Base-by-base conservation (phyloP, 2,888 invertebrate species). In the Hemithea aestivaria region DNA sequence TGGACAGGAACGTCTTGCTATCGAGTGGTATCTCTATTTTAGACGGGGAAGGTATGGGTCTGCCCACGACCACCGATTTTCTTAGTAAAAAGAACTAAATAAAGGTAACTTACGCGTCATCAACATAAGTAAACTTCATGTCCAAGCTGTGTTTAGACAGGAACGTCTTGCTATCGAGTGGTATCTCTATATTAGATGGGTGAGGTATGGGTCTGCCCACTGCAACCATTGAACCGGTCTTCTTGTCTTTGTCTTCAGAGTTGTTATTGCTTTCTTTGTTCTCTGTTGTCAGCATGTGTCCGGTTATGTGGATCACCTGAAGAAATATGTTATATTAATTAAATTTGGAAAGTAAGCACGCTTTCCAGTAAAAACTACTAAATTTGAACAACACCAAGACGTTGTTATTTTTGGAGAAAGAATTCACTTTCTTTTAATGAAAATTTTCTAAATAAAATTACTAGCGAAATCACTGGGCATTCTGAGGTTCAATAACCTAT, bases 101-200 rank as follows among this genome's bases (percentile, higher is more conserved):
- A n/a, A n/a, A n/a, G n/a, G n/a, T n/a, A n/a, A 89, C 92, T 91
- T 75, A 97, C 97, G 94, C 94, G 54, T 97, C 96, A 80, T 98
- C 98, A 42, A 94, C 95, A 70, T 96, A 96, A 10, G 96, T 96
- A 68, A 97, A 97, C 70, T 95, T 96, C 97, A 98, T 97, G 70
- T 96, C 96, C 67, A 97, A 88, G 59, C 91, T 93, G 74, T 98
- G 98, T 69, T 96, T 94, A 9, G 96, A 96, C 40, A 97, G 87
- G 83, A 98, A 98, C 0, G 97, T 96, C 66, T 94, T 93, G 57
- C 91, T 91, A 52, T 96, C 96, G 52, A 98, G 79, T 0, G 96
- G 96, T 53, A 94, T 91, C 75, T 97, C 97, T 55, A 97, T 96
- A 62, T 97, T 96, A 8, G 96, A 94, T 0, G 97, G 96, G 74